Percentiles rank a stretch among this genome's conserved stretches.
phyloP scores from a whole-genome alignment of 2,797 vertebrate genomes.

The Tragopan temminckii region DNA sequence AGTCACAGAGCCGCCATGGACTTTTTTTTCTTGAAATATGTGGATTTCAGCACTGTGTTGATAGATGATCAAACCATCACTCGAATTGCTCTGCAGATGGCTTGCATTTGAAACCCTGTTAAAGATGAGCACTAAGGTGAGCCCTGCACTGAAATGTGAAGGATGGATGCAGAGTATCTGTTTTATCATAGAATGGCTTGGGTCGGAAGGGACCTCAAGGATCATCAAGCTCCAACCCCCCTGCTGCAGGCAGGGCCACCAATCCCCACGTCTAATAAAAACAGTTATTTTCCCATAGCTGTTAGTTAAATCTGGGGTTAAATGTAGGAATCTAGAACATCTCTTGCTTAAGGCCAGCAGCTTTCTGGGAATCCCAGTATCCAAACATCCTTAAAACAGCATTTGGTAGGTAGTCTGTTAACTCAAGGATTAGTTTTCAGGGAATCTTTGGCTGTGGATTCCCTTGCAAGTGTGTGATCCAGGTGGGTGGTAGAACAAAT shows the following conservation, averaged over 20 bases:
- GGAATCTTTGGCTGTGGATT: neutral
- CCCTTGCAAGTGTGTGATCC: fast-evolving
- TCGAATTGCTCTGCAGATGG: neutral
- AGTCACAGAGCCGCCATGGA: neutral
- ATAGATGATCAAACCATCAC: neutral
- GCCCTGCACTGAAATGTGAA: neutral
- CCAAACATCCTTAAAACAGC: neutral
- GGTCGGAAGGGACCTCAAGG: no score
- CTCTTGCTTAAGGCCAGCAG: neutral
- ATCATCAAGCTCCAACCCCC: no score
- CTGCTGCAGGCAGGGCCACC: no score
- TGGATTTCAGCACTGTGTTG: neutral
- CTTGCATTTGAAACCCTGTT: neutral
- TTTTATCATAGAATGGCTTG: neutral
- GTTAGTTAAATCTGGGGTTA: neutral
- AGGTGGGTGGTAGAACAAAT: neutral
- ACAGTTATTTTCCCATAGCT: neutral
- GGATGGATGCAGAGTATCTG: neutral
- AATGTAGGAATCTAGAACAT: neutral
- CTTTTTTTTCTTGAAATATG: neutral
- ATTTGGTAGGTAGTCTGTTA: neutral
- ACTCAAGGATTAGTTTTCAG: neutral
- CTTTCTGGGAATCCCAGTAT: neutral
- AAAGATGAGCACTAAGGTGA: neutral
- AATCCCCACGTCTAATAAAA: neutral